Base-by-base conservation (phyloP, 2,113 vertebrate species). In the Bungarus multicinctus region DNA sequence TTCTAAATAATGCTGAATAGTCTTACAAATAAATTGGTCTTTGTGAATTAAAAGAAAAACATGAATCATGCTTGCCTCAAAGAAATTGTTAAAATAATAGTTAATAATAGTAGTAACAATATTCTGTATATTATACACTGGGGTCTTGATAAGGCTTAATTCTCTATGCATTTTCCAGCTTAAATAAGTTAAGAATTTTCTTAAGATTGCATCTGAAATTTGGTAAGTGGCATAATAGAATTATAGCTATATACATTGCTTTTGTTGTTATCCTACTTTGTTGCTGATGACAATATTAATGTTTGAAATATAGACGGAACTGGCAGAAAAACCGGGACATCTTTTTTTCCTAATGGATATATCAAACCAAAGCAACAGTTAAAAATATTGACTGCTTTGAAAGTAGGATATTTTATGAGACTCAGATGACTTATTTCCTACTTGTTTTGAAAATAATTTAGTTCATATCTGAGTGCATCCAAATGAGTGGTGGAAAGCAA, bases 401-500 rank as follows among this genome's bases (percentile, higher is more conserved):
- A 23, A 57, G 53, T 11, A 10, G 39, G 39, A 23, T 45, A 23
- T 57, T 43, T 54, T 89, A 11, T 34, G 39, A 55, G 54, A 23
- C 23, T 12, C 54, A 58, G 10, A 25, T 58, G 55, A 22, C 34
- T 43, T 58, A 58, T 58, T 89, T 89, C 4, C 87, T n/a, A 30
- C 30, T 53, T 88, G 87, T 54, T 88, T 54, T 88, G 50, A 54
- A 88, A 53, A 88, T 54, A 34, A 54, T 18, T 52, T 43, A 86
- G 27, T 43, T 58, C 11, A 58, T 89, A 6, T 88, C 50, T 54
- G 18, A 89, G 39, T 45, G 2, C 6, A 3, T 18, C 22, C 22
- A 89, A 89, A 25, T 98, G 97, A 96, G 97, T 97, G 97, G 30
- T 47, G 10, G 85, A 86, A 86, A 86, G 34, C 20, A 86, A 86